Base-by-base conservation (phyloP, 2,888 invertebrate species). In the Bhutanitis thaidina region DNA sequence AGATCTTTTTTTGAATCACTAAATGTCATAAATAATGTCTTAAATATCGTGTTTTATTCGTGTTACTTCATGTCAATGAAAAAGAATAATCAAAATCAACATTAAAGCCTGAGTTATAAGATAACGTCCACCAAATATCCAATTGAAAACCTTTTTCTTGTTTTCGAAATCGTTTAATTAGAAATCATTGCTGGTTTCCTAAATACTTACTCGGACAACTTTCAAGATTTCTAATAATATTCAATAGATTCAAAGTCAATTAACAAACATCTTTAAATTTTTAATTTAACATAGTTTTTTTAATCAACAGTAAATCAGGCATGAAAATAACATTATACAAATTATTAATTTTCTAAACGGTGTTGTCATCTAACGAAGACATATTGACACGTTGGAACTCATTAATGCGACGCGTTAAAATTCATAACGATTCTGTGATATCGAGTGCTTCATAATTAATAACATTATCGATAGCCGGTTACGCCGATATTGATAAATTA, bases 371-470 rank as follows among this genome's bases (percentile, higher is more conserved):
- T 80, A 80, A 81, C 76, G 81, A 82, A 83, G 84, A 82, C 77
- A 81, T 78, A 84, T 81, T 67, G 74, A 67, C 67, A 65, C 67
- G 69, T 69, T 65, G 59, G 59, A 57, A 61, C 79, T 82, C 81
- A 82, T 81, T 84, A 81, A 62, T 67, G 59, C 58, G 56, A 60
- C 69, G 74, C 77, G 80, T 84, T 84, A 80, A 84, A 84, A 83
- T 85, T 77, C 83, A 81, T 84, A 83, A 82, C 81, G 77, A 80
- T 74, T 63, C 71, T 62, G 69, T 61, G 56, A 61, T 60, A 61
- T 74, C 69, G 75, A 75, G 76, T 81, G 77, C 79, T 76, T 77
- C 77, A 77, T 84, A 83, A 82, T 82, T 82, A 84, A 77, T 80
- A 79, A 74, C 68, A 69, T 69, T 74, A 74, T 77, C 72, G 73